Evolutionary conservation across 2,888 invertebrate genomes (phyloP), one percentile per base, ranked within the genome.

Genomic region (Alloscopus bannaensis): DNA sequence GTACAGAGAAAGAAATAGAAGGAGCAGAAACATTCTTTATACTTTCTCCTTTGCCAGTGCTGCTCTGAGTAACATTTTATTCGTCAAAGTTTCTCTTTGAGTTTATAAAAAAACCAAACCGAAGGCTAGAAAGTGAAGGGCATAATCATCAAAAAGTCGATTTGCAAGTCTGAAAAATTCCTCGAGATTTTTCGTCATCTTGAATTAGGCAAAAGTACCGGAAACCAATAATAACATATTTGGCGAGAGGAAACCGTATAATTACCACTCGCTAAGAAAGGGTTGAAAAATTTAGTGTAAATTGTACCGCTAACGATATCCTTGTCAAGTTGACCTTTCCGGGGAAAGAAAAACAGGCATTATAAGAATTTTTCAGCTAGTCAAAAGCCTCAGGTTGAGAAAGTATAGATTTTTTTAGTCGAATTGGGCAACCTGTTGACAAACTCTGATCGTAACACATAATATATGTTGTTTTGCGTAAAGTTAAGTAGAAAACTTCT

Each of bases 381-480:
- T n/a, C n/a, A n/a, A n/a, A n/a, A n/a, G n/a, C n/a, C 29, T 18
- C 57, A 13, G 13, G 3, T 18, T 59, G 31, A n/a, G 31, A 11
- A 22, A 16, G n/a, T 3, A 47, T n/a, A 47, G 4, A 36, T n/a
- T n/a, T n/a, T 47, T 47, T 47, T 47, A n/a, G 6, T 2, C 4
- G n/a, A 31, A 31, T n/a, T n/a, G n/a, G n/a, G 20, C 26, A 50
- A 71, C 50, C 36, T 71, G 60, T 29, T 71, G 50, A 62, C 50
- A 71, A 57, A 24, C n/a, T n/a, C 3, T 50, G 1, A 8, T 16
- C n/a, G 36, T 13, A 36, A 36, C 6, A 13, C 13, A 42, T 16
- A 42, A 18, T 42, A n/a, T 8, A 42, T 42, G 2, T 42, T 42
- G 42, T 42, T 16, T 18, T 11, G 16, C n/a, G 45, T 62, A 26